Evolutionary conservation across 2,888 invertebrate genomes (phyloP).

Genomic region (Allygus modestus): DNA sequence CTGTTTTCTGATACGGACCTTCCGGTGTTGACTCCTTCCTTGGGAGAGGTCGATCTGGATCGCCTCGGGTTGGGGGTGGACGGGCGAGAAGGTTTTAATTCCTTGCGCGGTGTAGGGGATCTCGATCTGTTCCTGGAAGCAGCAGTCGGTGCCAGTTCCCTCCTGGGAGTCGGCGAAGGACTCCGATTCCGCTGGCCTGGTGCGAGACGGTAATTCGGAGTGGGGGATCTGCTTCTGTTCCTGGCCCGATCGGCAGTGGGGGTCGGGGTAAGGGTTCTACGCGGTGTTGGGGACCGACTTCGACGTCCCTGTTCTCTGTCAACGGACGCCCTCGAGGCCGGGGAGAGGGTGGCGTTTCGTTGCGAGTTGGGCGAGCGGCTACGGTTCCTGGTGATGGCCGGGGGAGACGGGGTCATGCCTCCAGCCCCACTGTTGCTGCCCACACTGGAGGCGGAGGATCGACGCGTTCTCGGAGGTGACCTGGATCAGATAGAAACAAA

Average conservation of each 20-base stretch:
- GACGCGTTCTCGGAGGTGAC: conserved; percentile 76
- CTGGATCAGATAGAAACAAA: conserved; percentile 70
- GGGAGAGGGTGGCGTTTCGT: conserved; percentile 65
- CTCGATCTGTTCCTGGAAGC: conserved; percentile 60
- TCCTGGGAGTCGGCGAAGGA: conserved; percentile 60
- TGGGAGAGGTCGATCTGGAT: conserved; percentile 59
- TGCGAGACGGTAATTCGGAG: conserved; percentile 55
- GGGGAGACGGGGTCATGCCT: conserved; percentile 59
- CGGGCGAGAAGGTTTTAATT: conserved; percentile 1
- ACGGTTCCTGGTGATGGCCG: conserved; percentile 67
- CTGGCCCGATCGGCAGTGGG: conserved; percentile 11
- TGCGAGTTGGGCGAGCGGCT: conserved; percentile 69
- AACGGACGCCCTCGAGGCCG: conserved; percentile 70
- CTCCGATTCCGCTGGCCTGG: conserved; percentile 38
- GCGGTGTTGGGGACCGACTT: conserved; percentile 64
- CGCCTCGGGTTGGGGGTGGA: conserved; percentile 1
- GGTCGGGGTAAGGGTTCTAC: conserved; percentile 50
- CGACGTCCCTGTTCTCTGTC: conserved; percentile 74
- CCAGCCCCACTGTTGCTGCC: conserved; percentile 73
- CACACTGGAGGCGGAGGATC: conserved; percentile 76
- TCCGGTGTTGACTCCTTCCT: conserved; percentile 28
- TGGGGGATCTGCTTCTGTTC: conserved; percentile 61
- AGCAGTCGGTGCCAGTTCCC: conserved; percentile 45
- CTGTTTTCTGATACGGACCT: background rate
- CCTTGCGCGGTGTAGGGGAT: conserved; percentile 59